phyloP scores from a whole-genome alignment of 1,140 invertebrate species.

The Aethina tumida region DNA sequence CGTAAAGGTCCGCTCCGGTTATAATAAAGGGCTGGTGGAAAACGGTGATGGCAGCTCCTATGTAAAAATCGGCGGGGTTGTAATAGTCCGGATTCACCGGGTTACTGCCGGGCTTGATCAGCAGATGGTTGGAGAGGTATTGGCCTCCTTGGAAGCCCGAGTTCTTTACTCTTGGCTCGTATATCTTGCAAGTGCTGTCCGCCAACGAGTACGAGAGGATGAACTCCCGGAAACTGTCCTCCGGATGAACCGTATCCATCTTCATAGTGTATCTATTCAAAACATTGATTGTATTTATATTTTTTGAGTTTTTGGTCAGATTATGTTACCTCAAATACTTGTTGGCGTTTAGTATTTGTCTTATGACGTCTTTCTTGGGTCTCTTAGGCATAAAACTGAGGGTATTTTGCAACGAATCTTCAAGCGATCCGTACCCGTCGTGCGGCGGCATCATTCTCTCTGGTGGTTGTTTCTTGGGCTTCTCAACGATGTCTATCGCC shows the following conservation, averaged over 20 bases:
- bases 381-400: constrained; percentile 55
- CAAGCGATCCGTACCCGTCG: constrained; percentile 60
- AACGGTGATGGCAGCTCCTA: constrained; percentile 51
- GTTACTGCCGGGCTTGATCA: constrained; percentile 56
- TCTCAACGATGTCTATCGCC: constrained; percentile 23
- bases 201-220: constrained; percentile 55
- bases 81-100: constrained; percentile 52
- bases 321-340: constrained; percentile 33
- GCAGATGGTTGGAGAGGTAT: constrained; percentile 53
- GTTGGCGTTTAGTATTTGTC: constrained; percentile 50
- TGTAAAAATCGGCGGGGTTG: constrained; percentile 55
- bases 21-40: constrained; percentile 58
- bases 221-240: constrained; percentile 54
- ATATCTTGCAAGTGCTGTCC: constrained; percentile 50
- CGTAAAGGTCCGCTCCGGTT: constrained; percentile 54
- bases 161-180: constrained; percentile 50
- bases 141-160: constrained; percentile 59
- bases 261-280: constrained; percentile 46
- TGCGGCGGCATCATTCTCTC: constrained; percentile 45
- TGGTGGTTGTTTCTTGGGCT: constrained; percentile 12
- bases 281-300: constrained; percentile 27
- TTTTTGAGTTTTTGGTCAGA: constrained; percentile 1
- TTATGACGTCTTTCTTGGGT: constrained; percentile 56
- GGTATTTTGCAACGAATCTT: constrained; percentile 63
- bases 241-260: constrained; percentile 56